Evolutionary conservation across 2,113 vertebrate genomes (phyloP), one percentile per base, ranked within the genome.

Genomic region (Hiodon alosoides): DNA sequence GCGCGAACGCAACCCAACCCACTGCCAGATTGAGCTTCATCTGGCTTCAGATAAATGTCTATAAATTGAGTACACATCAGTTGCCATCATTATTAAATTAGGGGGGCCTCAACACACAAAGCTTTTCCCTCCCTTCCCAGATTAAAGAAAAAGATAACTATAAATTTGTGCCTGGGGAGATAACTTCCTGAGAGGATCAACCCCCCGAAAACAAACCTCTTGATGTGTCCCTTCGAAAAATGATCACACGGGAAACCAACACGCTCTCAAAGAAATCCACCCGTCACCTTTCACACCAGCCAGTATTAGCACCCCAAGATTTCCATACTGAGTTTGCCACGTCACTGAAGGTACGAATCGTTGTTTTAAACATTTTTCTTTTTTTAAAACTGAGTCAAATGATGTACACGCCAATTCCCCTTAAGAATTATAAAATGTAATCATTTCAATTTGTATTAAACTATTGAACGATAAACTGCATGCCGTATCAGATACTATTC

Each of bases 11-110:
- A n/a, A n/a, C n/a, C n/a, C n/a, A n/a, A n/a, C n/a, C n/a, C n/a
- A n/a, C n/a, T n/a, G n/a, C n/a, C n/a, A n/a, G n/a, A n/a, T n/a
- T n/a, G n/a, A n/a, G n/a, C n/a, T n/a, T n/a, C n/a, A n/a, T n/a
- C n/a, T n/a, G n/a, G n/a, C n/a, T n/a, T n/a, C n/a, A n/a, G n/a
- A n/a, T n/a, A n/a, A n/a, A n/a, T n/a, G 6, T 69, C 48, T 81
- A 81, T 59, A 59, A 2, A 59, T 59, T 59, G 14, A 59, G 57
- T 11, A 13, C 78, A 48, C 54, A 5, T 69, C 51, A 81, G 80
- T 82, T 70, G 81, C 72, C 78, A 81, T 87, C 79, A 87, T 82
- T 85, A 83, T 83, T 85, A 79, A 81, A 79, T 85, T 79, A 78
- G 69, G 80, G 31, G 66, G 76, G 72, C 69, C 9, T 47, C 71